A percentile compares a stretch with the other conserved stretches of the same genome.
phyloP scores from a whole-genome alignment of 2,888 invertebrate species.

The Pollenia amentaria region DNA sequence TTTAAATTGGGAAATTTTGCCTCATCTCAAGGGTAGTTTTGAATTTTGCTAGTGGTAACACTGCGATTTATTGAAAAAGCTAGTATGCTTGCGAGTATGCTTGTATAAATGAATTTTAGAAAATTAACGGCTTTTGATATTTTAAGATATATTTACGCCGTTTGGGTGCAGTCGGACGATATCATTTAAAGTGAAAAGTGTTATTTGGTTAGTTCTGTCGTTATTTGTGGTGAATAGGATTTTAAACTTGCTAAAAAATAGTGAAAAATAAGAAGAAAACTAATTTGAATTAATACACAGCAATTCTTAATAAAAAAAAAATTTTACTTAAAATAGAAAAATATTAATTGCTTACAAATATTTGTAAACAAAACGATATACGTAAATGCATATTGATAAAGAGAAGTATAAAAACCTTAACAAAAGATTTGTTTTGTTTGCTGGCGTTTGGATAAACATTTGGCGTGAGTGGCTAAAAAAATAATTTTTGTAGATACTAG shows the following conservation, averaged over 20 bases:
- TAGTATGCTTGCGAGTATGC: neutral
- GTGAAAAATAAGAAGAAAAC: no score
- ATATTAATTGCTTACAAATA: neutral
- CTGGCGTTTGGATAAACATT: neutral
- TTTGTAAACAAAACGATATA: conserved; percentile 5
- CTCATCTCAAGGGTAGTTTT: no score
- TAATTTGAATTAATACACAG: no score
- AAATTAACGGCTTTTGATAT: conserved; percentile 26
- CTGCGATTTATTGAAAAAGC: no score
- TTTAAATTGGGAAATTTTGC: no score
- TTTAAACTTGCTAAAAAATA: no score
- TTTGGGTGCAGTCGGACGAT: conserved; percentile 17
- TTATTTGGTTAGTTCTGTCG: no score
- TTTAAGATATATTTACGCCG: conserved; percentile 20
- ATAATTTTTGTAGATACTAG: no score
- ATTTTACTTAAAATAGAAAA: neutral
- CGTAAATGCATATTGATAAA: conserved; percentile 27
- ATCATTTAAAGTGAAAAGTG: conserved; percentile 19
- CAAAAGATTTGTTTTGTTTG: conserved; percentile 3
- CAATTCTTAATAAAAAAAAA: no score
- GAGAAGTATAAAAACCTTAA: neutral
- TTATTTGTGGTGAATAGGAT: neutral
- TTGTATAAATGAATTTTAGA: conserved; percentile 23
- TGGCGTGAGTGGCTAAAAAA: conserved; percentile 41
- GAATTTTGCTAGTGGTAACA: no score